Evolutionary conservation across 2,888 invertebrate species (phyloP).

Genomic region (Tholera decimalis): DNA sequence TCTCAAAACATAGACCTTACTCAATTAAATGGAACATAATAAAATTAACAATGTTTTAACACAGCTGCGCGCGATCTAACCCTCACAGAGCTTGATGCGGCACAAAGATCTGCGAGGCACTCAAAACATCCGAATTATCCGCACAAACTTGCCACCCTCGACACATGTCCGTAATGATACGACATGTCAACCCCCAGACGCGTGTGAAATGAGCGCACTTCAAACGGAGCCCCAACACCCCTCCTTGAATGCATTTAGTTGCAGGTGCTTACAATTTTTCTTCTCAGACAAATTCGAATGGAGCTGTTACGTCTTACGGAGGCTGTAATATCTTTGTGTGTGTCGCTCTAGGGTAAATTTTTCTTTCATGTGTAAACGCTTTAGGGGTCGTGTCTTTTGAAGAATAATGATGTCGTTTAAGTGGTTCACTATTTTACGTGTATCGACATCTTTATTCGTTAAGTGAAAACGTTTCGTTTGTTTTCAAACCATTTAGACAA

Average conservation of each 20-base stretch:
- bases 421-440: slow-evolving; percentile 47
- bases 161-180: slow-evolving; percentile 86
- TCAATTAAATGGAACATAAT: slow-evolving; percentile 47
- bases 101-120: slow-evolving; percentile 61
- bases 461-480: slow-evolving; percentile 24
- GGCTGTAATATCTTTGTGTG: slow-evolving; percentile 70
- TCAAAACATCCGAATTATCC: slow-evolving; percentile 71
- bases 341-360: slow-evolving; percentile 58
- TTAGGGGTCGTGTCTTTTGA: slow-evolving; percentile 69
- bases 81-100: slow-evolving; percentile 48
- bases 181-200: slow-evolving; percentile 79
- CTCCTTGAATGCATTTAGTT: slow-evolving; percentile 86
- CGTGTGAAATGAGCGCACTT: slow-evolving; percentile 87
- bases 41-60: slow-evolving; percentile 45
- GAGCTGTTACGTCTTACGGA: slow-evolving; percentile 73
- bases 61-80: slow-evolving; percentile 59
- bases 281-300: slow-evolving; percentile 85
- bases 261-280: slow-evolving; percentile 89
- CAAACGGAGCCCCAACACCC: slow-evolving; percentile 75
- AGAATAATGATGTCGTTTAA: slow-evolving; percentile 69
- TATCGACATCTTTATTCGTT: slow-evolving; percentile 42
- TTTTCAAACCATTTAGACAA: neutral
- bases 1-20: slow-evolving; percentile 16
- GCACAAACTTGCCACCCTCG: slow-evolving; percentile 72
- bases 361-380: slow-evolving; percentile 72